phyloP scores from a whole-genome alignment of 2,797 vertebrate genomes.

The Tarsius wallacei region DNA sequence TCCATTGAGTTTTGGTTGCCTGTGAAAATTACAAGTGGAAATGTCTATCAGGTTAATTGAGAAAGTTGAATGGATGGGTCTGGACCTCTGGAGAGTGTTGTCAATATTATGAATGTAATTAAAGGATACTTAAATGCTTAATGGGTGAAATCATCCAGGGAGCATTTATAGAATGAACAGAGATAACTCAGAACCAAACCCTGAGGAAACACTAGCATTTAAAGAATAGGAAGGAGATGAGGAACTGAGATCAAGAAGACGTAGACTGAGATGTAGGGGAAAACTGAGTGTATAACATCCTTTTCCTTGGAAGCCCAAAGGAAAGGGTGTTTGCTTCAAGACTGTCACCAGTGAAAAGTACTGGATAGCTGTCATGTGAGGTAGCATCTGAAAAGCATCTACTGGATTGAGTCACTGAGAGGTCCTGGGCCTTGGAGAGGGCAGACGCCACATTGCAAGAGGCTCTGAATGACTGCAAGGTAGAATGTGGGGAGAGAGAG shows the following conservation, averaged over 20 bases:
- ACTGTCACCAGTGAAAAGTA: neutral
- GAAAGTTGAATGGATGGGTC: neutral
- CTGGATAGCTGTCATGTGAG: neutral
- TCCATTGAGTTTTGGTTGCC: conserved; percentile 13
- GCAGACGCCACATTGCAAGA: neutral
- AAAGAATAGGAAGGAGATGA: conserved; percentile 8
- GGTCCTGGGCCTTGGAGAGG: neutral
- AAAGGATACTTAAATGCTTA: conserved; percentile 59
- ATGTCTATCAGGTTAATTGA: conserved; percentile 50
- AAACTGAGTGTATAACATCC: neutral
- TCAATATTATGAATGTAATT: conserved; percentile 58
- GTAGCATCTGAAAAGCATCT: neutral
- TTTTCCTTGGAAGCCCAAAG: conserved; percentile 46
- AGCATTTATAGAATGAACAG: conserved; percentile 2
- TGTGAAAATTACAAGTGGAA: conserved; percentile 65
- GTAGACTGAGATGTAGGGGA: neutral
- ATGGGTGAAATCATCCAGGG: neutral
- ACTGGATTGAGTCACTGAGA: neutral
- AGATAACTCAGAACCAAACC: neutral
- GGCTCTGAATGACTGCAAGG: neutral
- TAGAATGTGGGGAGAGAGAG: neutral
- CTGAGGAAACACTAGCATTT: neutral
- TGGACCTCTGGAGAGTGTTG: conserved; percentile 36
- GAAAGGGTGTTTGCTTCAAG: conserved; percentile 10
- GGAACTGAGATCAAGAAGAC: neutral